A percentile compares a stretch with the other conserved stretches of the same genome.
phyloP scores from a whole-genome alignment of 92 coral and sea anemone genomes.

The Meandrina meandrites region DNA sequence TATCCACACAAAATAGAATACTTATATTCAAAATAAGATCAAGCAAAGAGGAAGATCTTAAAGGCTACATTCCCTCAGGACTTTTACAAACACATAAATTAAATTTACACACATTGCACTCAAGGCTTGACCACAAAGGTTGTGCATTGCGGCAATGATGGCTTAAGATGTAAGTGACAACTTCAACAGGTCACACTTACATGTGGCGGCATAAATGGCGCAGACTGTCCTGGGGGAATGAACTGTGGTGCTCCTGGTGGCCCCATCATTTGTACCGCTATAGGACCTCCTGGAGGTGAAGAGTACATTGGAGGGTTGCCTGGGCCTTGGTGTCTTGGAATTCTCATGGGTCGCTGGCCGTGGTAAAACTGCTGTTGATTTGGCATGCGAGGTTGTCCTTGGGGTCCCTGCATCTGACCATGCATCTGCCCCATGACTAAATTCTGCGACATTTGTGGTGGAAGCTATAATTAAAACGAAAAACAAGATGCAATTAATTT shows the following conservation, averaged over 20 bases:
- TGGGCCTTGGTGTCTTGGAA: conserved; percentile 57
- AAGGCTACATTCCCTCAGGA: too few species aligned
- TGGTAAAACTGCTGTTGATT: conserved; percentile 31
- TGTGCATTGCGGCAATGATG: too few species aligned
- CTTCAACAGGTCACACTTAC: conserved; percentile 15
- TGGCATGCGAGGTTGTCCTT: conserved; percentile 63
- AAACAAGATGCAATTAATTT: background rate
- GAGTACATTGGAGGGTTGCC: conserved; percentile 68
- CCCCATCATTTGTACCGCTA: conserved; percentile 36
- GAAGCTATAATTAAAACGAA: background rate
- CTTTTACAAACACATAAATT: too few species aligned
- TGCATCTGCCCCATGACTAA: conserved; percentile 27
- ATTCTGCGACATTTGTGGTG: conserved; percentile 34
- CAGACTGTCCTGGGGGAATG: conserved; percentile 30
- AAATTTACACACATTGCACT: too few species aligned
- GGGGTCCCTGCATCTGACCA: conserved; percentile 45
- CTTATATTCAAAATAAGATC: too few species aligned
- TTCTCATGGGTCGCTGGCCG: conserved; percentile 50
- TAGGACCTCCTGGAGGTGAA: conserved; percentile 74
- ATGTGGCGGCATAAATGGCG: conserved; percentile 17
- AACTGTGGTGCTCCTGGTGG: conserved; percentile 47
- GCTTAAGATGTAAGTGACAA: background rate
- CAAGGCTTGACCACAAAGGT: too few species aligned
- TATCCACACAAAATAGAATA: too few species aligned
- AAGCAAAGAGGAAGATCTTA: too few species aligned